These are phyloP conservation scores for Synergus laeviventris DNA, from an alignment of 2,888 invertebrate species.

Conservation along the genomic window DNA sequence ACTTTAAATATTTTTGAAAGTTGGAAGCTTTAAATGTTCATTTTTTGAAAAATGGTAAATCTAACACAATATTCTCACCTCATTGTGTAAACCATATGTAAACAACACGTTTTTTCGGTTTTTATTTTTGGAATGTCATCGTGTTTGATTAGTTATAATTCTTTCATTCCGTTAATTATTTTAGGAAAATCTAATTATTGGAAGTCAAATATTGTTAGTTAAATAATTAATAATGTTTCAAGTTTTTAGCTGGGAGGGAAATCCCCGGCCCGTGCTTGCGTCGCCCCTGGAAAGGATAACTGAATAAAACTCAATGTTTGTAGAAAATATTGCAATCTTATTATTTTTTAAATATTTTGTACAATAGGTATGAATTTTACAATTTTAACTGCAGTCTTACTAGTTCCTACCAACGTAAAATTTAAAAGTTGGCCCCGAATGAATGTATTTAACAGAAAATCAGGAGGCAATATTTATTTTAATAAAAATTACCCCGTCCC, in stretches of 20 bases:
- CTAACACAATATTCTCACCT: not conserved
- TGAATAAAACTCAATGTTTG: not conserved
- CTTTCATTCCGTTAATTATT: not conserved
- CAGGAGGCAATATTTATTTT: not conserved
- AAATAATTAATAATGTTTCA: not conserved
- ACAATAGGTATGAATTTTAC: too few relatives aligned
- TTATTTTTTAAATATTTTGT: not conserved
- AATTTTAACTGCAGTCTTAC: too few relatives aligned
- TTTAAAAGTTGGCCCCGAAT: not conserved
- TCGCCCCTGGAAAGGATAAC: not conserved
- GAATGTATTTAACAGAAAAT: not conserved
- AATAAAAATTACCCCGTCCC: too few relatives aligned
- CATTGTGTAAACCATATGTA: not conserved
- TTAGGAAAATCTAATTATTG: not conserved
- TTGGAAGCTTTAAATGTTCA: not conserved
- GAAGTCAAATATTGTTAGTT: not conserved
- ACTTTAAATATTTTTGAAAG: not conserved
- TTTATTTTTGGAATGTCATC: not conserved
- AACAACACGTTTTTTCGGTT: not conserved
- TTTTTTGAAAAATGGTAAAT: not conserved
- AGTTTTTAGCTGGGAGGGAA: not conserved
- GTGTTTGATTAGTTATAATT: not conserved
- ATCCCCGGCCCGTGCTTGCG: not conserved
- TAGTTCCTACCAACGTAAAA: not conserved
- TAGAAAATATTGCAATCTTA: not conserved